Conservation (phyloP, 2,888 invertebrate genomes). For the Invenusta paracnida region DNA sequence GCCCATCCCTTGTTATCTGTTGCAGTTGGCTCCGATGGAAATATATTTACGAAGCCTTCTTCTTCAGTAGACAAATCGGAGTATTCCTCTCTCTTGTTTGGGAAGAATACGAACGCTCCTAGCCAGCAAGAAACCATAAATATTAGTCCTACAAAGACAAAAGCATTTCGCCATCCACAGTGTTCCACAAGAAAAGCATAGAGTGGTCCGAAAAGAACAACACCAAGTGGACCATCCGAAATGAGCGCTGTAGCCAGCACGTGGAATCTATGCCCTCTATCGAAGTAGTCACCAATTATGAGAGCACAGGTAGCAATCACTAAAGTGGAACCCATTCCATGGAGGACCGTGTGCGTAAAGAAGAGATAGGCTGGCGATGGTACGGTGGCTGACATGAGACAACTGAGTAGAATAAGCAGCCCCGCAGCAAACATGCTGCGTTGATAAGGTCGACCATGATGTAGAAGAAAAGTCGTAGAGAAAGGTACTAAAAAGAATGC, state of each 20-base stretch:
- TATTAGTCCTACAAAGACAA: constrained; percentile 33
- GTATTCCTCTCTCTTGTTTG: constrained; percentile 10
- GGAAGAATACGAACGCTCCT: constrained; percentile 19
- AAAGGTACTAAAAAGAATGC: constrained; percentile 43
- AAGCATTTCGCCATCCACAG: constrained; percentile 41
- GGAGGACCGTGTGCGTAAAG: constrained; percentile 41
- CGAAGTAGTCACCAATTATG: constrained; percentile 41
- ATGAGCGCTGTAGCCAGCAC: constrained; percentile 39
- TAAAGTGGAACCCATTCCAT: constrained; percentile 41
- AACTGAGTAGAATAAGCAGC: constrained; percentile 35
- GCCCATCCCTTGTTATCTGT: constrained; percentile 25
- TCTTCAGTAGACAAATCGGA: constrained; percentile 12
- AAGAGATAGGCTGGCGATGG: constrained; percentile 38
- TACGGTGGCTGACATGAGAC: constrained; percentile 39
- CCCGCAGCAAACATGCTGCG: constrained; percentile 35
- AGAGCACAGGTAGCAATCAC: constrained; percentile 37
- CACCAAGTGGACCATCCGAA: constrained; percentile 41
- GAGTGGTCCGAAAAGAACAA: constrained; percentile 38
- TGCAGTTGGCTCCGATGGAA: not conserved
- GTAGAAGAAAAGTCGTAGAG: constrained; percentile 33
- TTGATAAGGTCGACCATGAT: constrained; percentile 24
- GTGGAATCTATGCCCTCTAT: constrained; percentile 37
- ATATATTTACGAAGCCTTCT: not conserved
- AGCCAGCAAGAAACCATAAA: not conserved
- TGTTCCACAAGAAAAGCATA: constrained; percentile 28